Percentiles rank a stretch among this genome's conserved stretches.
Conservation (phyloP, 2,888 invertebrate genomes). For the Caenorhabditis auriculariae region DNA sequence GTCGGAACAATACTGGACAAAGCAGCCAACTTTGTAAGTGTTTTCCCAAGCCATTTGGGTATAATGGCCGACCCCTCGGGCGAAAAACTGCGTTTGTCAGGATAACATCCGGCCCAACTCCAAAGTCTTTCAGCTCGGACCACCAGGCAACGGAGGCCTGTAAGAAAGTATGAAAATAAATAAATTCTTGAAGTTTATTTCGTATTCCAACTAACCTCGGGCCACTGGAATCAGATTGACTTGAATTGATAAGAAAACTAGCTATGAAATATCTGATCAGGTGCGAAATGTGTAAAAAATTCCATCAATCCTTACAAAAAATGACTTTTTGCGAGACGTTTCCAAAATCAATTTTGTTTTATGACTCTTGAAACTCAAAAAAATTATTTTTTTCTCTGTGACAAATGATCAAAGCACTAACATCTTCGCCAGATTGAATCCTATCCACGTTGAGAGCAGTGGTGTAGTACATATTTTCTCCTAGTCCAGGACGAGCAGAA, state of each 20-base stretch:
- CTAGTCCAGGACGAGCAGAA: slow-evolving; percentile 13
- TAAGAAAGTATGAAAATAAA: background rate
- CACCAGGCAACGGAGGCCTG: slow-evolving; percentile 35
- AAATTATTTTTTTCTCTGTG: background rate
- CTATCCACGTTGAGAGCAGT: slow-evolving; percentile 11
- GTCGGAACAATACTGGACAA: slow-evolving; percentile 19
- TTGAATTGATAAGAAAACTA: too few relatives aligned
- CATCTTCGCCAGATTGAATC: slow-evolving; percentile 16
- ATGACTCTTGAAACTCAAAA: too few relatives aligned
- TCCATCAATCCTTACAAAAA: too few relatives aligned
- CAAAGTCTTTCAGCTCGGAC: slow-evolving; percentile 36
- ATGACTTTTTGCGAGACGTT: too few relatives aligned
- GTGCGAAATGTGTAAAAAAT: too few relatives aligned
- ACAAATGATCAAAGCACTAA: background rate
- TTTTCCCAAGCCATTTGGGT: slow-evolving; percentile 42
- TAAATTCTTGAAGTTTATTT: background rate
- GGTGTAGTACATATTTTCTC: slow-evolving; percentile 39
- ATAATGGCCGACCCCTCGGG: slow-evolving; percentile 29
- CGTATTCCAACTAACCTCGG: background rate
- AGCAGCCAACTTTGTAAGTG: slow-evolving; percentile 32
- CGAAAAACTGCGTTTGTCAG: slow-evolving; percentile 14
- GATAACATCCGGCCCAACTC: slow-evolving; percentile 28
- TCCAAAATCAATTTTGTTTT: too few relatives aligned
- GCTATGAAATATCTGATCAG: too few relatives aligned
- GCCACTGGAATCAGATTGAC: too few relatives aligned